These are phyloP conservation scores for Polyodon spathula DNA, from an alignment of 2,113 vertebrate species.

Conservation along the genomic window DNA sequence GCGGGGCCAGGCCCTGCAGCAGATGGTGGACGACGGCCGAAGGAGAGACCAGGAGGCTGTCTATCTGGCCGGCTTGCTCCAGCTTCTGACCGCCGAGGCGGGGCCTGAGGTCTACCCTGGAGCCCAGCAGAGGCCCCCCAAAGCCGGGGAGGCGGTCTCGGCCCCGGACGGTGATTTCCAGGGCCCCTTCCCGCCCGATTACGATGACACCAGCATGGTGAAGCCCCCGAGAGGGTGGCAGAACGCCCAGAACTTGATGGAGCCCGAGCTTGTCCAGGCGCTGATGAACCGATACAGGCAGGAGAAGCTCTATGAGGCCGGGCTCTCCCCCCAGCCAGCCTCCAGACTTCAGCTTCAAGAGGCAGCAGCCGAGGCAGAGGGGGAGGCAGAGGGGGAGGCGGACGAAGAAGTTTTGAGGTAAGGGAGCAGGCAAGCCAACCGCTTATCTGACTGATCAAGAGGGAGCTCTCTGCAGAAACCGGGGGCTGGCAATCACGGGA, in stretches of 20 bases:
- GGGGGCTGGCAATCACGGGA: too few relatives aligned
- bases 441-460: too few relatives aligned
- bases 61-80: slow-evolving; percentile 53
- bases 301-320: slow-evolving; percentile 34
- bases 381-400: slow-evolving; percentile 9
- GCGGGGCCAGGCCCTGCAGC: slow-evolving; percentile 57
- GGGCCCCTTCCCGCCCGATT: slow-evolving; percentile 40
- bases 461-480: too few relatives aligned
- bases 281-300: slow-evolving; percentile 45
- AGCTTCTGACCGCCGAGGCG: slow-evolving; percentile 46
- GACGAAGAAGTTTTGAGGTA: slow-evolving; percentile 54
- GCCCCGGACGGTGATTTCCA: slow-evolving; percentile 40
- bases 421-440: neutral
- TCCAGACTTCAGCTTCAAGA: slow-evolving; percentile 8
- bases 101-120: slow-evolving; percentile 28
- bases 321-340: slow-evolving; percentile 4
- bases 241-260: slow-evolving; percentile 30
- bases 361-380: slow-evolving; percentile 21
- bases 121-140: slow-evolving; percentile 16
- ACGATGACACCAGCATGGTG: slow-evolving; percentile 57
- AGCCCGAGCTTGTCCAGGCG: slow-evolving; percentile 46
- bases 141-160: slow-evolving; percentile 40
- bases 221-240: slow-evolving; percentile 38
- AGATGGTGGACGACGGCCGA: slow-evolving; percentile 56
- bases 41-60: slow-evolving; percentile 50